Base-by-base conservation (phyloP, 2,888 invertebrate genomes). In the Myopa testacea region DNA sequence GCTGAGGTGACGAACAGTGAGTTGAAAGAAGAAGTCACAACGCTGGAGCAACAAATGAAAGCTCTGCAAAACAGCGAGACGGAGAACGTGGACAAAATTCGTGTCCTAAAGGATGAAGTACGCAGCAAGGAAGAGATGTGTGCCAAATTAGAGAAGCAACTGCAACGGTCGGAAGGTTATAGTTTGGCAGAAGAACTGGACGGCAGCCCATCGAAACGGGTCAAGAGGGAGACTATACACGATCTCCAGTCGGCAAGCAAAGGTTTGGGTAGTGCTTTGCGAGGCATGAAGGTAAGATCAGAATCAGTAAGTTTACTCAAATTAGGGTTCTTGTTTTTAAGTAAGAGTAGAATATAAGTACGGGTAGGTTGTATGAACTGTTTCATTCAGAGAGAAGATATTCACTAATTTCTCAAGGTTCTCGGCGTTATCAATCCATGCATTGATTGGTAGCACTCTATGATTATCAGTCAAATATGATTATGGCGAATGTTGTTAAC, bases 1-100 rank as follows among this genome's bases (percentile, higher is more conserved):
- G 89, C 92, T 76, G 93, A 93, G 84, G 93, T 93, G 67, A 93
- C 92, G 45, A 93, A 93, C 82, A 91, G 92, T 77, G 93, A 93
- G 88, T 88, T 94, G 12, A 92, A 91, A 83, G 93, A 94, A 86
- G 93, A 93, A 90, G 93, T 94, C 45, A 91, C 91, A 87, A 92
- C 91, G 82, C 88, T 93, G 84, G 92, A 92, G 86, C 90, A 91
- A 83, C 91, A 91, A 89, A 88, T 93, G 81, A 88, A 90, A 82
- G 91, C 92, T 78, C 87, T 93, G 82, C 90, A 90, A n/a, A 90
- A 91, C 80, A 91, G 90, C 84, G 90, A 91, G 82, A 90, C 90
- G 81, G 91, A 90, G 78, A 91, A 90, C 79, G 91, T 91, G 77
- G 92, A 92, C 80, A 92, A 91, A 80, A 89, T 92, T 26, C 91